Evolutionary conservation across 2,797 vertebrate species (phyloP).

Genomic region (Anguilla anguilla): DNA sequence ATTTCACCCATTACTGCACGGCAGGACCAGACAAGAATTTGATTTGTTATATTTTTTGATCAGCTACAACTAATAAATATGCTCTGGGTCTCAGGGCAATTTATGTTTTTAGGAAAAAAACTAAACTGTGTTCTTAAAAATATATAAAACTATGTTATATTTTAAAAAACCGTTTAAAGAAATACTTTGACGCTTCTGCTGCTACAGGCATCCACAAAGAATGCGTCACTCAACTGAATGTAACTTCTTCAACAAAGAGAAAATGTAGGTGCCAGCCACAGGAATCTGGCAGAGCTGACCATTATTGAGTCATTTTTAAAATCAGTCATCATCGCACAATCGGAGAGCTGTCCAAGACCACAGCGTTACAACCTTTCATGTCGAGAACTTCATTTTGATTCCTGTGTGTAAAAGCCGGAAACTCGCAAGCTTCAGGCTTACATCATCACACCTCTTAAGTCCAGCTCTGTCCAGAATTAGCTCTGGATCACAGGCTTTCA

Average conservation of each 20-base stretch:
- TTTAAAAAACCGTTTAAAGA: not conserved
- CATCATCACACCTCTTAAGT: not conserved
- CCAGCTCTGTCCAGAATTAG: not conserved
- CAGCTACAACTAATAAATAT: not conserved
- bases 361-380: not conserved
- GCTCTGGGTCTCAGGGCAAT: not conserved
- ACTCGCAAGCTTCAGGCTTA: not conserved
- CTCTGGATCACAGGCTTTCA: not conserved
- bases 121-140: not conserved
- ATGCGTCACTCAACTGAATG: not conserved
- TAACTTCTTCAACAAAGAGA: not conserved
- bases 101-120: not conserved
- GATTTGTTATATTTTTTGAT: not conserved
- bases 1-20: slow-evolving; percentile 40
- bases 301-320: not conserved
- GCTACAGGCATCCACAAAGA: not conserved
- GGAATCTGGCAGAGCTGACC: not conserved
- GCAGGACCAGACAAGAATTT: slow-evolving; percentile 13
- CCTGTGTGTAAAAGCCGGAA: not conserved
- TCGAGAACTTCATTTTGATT: not conserved
- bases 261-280: not conserved
- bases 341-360: not conserved
- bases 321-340: not conserved
- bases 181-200: not conserved
- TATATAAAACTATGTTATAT: not conserved